phyloP scores from a whole-genome alignment of 2,888 invertebrate species.

The Theretra japonica region DNA sequence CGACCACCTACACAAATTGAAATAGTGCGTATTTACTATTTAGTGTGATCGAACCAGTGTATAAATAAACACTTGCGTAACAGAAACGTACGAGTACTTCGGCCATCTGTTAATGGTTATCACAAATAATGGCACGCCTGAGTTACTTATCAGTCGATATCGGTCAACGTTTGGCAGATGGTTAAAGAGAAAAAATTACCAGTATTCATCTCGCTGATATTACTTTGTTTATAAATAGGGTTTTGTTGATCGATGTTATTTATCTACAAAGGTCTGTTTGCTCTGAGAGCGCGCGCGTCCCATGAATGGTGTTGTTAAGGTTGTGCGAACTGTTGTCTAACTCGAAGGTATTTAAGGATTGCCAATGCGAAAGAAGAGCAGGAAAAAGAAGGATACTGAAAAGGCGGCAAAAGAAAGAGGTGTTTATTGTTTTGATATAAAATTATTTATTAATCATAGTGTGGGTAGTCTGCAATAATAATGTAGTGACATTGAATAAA shows the following conservation, averaged over 20 bases:
- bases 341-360: slow-evolving; percentile 73
- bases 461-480: slow-evolving; percentile 29
- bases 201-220: slow-evolving; percentile 50
- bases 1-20: slow-evolving; percentile 20
- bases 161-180: slow-evolving; percentile 67
- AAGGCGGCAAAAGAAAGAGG: slow-evolving; percentile 67
- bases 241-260: slow-evolving; percentile 38
- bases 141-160: slow-evolving; percentile 73
- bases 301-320: slow-evolving; percentile 70
- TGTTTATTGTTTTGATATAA: slow-evolving; percentile 40
- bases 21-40: slow-evolving; percentile 13
- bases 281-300: slow-evolving; percentile 26
- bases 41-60: slow-evolving; percentile 29
- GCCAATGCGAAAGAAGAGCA: slow-evolving; percentile 82
- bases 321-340: slow-evolving; percentile 78
- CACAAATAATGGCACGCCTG: slow-evolving; percentile 66
- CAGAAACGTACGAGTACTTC: slow-evolving; percentile 53
- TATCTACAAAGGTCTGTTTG: neutral
- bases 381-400: slow-evolving; percentile 78
- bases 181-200: slow-evolving; percentile 55
- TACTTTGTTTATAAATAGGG: slow-evolving; percentile 40
- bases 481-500: neutral
- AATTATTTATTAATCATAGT: slow-evolving; percentile 18
- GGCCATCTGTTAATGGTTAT: slow-evolving; percentile 78
- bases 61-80: slow-evolving; percentile 61